phyloP scores from a whole-genome alignment of 2,888 invertebrate genomes.

The Lypha dubia region DNA sequence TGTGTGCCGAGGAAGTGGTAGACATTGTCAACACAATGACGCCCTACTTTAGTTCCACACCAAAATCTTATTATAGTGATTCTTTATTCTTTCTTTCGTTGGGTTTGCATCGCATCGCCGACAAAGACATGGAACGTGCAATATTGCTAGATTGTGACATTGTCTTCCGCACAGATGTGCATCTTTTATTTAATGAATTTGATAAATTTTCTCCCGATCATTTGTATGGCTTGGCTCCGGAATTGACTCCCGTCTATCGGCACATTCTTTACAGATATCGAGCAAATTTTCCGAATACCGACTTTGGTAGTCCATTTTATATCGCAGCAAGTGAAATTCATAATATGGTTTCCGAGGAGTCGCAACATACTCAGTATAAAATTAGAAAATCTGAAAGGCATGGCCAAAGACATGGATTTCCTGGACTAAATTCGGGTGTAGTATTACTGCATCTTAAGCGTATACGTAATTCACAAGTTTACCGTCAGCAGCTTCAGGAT shows the following conservation, averaged over 20 bases:
- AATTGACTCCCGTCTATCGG: conserved; percentile 91
- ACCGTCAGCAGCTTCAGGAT: conserved; percentile 85
- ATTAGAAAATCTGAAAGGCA: conserved; percentile 73
- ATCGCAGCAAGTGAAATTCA: conserved; percentile 71
- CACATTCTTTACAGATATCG: conserved; percentile 89
- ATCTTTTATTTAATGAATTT: conserved; percentile 87
- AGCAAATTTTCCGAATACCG: conserved; percentile 86
- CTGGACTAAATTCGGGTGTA: conserved; percentile 93
- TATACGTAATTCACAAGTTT: conserved; percentile 86
- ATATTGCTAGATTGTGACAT: conserved; percentile 91
- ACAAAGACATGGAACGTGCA: conserved; percentile 85
- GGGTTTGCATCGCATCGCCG: conserved; percentile 88
- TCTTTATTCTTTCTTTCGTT: conserved; percentile 91
- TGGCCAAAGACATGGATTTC: conserved; percentile 84
- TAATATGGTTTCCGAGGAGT: conserved; percentile 63
- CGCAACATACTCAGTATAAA: conserved; percentile 70
- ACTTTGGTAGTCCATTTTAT: conserved; percentile 84
- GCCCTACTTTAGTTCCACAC: conserved; percentile 88
- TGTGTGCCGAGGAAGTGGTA: conserved; percentile 85
- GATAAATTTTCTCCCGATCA: conserved; percentile 86
- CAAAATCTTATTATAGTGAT: conserved; percentile 89
- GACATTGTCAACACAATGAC: conserved; percentile 88
- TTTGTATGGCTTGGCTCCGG: conserved; percentile 89
- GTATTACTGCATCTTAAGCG: conserved; percentile 88
- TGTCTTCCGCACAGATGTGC: conserved; percentile 88